Base-by-base conservation (phyloP, 2,113 vertebrate genomes). In the Trachemys scripta region DNA sequence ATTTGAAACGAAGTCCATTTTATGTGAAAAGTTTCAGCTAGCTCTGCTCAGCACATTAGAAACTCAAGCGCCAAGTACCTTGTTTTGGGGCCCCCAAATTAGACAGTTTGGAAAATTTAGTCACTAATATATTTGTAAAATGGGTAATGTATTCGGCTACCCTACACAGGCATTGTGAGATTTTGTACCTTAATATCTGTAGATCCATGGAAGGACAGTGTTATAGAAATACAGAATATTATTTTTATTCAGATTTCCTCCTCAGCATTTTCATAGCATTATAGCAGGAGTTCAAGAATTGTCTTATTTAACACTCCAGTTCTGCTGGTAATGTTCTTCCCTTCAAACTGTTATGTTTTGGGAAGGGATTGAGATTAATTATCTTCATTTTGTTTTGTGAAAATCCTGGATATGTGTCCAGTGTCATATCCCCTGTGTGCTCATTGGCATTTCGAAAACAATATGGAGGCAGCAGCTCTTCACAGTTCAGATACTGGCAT, bases 361-460 rank as follows among this genome's bases (percentile, higher is more conserved):
- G 62, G 19, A 5, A 80, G 24, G 35, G 12, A 91, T 47, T 89
- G 75, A 85, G 83, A 80, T 92, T 76, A 76, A 76, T 88, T 85
- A 17, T 75, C 45, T 80, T 80, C 1, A 3, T 90, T 90, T 95
- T 82, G 65, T 59, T n/a, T 89, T 80, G 6, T 69, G 16, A 22
- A 82, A 62, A 35, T 49, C 54, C 50, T 95, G 38, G 8, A 16
- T 76, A 11, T 72, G 14, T 91, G 29, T 62, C 69, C 95, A 85
- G 84, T 93, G 90, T 91, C 82, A 78, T 49, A 38, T 93, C 57
- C 82, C 91, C n/a, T 35, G 83, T 78, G 82, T 89, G 57, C 45
- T 87, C 87, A 22, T n/a, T 88, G 89, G 86, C 84, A 86, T 25
- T 50, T 80, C 57, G 22, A 25, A 11, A 62, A 80, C 69, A 9